A percentile compares a stretch with the other conserved stretches of the same genome.
Evolutionary conservation across 2,797 vertebrate genomes (phyloP).

Genomic region (Diceros bicornis): DNA sequence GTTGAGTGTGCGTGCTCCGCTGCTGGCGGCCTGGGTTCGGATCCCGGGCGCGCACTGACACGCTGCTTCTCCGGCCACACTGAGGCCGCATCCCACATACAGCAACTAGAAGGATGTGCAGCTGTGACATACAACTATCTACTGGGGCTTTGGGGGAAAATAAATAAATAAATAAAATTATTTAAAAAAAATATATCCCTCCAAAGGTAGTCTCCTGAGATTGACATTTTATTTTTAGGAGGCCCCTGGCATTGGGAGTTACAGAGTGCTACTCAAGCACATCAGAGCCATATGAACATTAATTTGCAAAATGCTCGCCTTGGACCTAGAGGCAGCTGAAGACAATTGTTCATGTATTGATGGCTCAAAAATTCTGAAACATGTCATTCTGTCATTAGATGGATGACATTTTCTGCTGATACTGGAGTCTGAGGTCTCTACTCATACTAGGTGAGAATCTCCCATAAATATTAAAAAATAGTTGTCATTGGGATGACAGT

Average conservation of each 20-base stretch:
- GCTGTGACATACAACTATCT: too few relatives aligned
- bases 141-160: too few relatives aligned
- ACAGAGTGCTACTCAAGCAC: background rate
- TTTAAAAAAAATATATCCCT: too few relatives aligned
- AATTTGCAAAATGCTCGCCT: conserved; percentile 13
- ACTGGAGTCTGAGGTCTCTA: background rate
- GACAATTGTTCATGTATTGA: background rate
- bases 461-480: conserved; percentile 33
- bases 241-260: background rate
- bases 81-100: too few relatives aligned
- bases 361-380: background rate
- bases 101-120: too few relatives aligned
- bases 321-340: background rate
- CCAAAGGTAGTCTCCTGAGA: background rate
- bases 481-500: conserved; percentile 2
- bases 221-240: background rate
- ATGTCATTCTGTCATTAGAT: background rate
- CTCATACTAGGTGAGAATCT: background rate
- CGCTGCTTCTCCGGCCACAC: too few relatives aligned
- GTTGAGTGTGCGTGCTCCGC: too few relatives aligned
- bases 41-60: too few relatives aligned
- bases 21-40: too few relatives aligned
- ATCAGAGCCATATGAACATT: background rate
- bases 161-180: too few relatives aligned
- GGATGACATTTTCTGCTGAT: background rate